These are phyloP conservation scores for Oenanthe melanoleuca DNA, from an alignment of 2,113 vertebrate genomes.

Conservation along the genomic window DNA sequence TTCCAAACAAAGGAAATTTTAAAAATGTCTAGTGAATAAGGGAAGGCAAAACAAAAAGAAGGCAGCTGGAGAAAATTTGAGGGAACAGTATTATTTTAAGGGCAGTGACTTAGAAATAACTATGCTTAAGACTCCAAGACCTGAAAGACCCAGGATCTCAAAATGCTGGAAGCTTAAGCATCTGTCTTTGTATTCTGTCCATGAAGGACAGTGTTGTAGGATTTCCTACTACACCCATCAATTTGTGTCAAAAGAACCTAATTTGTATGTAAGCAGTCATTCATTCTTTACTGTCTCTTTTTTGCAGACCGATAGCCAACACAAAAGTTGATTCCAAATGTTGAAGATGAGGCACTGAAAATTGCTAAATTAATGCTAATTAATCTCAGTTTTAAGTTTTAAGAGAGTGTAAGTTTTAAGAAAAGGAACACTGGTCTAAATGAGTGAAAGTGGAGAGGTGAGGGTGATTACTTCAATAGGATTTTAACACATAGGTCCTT, in stretches of 20 bases:
- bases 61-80: constrained; percentile 41
- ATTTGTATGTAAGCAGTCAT: background rate
- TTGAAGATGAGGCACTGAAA: background rate
- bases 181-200: background rate
- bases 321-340: background rate
- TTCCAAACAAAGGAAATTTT: constrained; percentile 75
- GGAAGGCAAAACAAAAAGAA: constrained; percentile 52
- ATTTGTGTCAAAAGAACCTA: background rate
- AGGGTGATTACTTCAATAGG: background rate
- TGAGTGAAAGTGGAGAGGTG: background rate
- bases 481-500: background rate
- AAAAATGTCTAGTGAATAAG: constrained; percentile 64
- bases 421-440: background rate
- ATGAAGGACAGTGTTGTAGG: background rate
- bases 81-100: constrained; percentile 35
- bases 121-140: background rate
- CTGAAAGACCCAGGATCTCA: background rate
- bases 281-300: background rate
- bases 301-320: background rate
- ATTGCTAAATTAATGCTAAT: background rate
- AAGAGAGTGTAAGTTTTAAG: background rate
- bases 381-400: background rate
- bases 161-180: background rate
- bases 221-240: background rate
- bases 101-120: constrained; percentile 46